Evolutionary conservation across 2,797 vertebrate species (phyloP), one percentile per base, ranked within the genome.

Genomic region (Enteromius fasciolatus): DNA sequence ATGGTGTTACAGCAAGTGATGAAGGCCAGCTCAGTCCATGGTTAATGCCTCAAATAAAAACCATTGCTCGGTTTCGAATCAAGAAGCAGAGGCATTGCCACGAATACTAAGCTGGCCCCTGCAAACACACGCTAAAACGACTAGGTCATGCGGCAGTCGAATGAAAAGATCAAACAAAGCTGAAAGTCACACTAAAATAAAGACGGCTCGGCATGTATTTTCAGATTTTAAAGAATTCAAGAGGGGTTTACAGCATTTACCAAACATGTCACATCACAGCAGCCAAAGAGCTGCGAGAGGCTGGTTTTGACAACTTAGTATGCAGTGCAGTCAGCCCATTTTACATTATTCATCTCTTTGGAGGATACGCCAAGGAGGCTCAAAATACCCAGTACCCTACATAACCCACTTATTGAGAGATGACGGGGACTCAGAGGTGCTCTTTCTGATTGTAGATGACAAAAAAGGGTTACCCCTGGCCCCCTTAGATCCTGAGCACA

Each of bases 331-430:
- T 89, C 86, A 89, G 88, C 77, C 83, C 87, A 87, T 88, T 92
- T 90, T 94, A 88, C 92, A 94, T 95, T 92, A 92, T 94, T 93
- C 86, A 93, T 94, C 84, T 85, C 90, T 90, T 92, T 78, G 67
- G 92, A 89, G 91, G 89, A 74, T 87, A 76, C 85, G 86, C 89
- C 90, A 83, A 88, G 88, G 83, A 89, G 83, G 83, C 77, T 84
- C 80, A 79, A 81, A 89, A 89, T 81, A 86, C 89, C 90, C 88
- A 89, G 87, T 92, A 92, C 91, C 90, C 91, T 86, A 92, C 90
- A 86, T 92, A 94, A 92, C 90, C 91, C 89, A 92, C 91, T 94
- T 93, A 90, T 78, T 77, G 63, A 85, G 80, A 63, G 83, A 80
- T 81, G 77, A 90, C 84, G 80, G 87, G 85, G 86, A 85, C 89